Evolutionary conservation across 2,888 invertebrate species (phyloP).

Genomic region (Drosophila histrio): DNA sequence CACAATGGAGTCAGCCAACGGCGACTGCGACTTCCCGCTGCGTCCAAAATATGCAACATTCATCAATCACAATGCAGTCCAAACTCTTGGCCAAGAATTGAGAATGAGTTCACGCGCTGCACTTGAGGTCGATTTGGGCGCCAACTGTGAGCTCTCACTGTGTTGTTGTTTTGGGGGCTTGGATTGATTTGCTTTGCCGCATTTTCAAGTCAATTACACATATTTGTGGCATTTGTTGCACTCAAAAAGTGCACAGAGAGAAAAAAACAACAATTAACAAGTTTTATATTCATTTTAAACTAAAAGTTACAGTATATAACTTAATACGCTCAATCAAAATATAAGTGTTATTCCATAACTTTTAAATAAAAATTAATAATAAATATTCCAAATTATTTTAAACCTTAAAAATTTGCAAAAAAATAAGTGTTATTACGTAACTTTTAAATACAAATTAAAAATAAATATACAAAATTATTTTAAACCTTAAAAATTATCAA

Average conservation of each 20-base stretch:
- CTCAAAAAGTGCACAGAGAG: constrained; percentile 40
- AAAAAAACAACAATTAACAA: no score
- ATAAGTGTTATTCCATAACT: no score
- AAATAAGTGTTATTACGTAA: no score
- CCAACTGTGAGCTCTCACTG: constrained; percentile 32
- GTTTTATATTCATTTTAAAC: no score
- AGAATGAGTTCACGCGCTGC: constrained; percentile 74
- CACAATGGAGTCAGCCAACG: constrained; percentile 69
- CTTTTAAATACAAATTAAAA: no score
- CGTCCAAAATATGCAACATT: constrained; percentile 81
- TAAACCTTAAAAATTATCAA: no score
- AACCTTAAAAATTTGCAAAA: no score
- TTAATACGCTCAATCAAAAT: no score
- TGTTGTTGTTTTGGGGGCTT: constrained; percentile 23
- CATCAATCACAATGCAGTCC: constrained; percentile 79
- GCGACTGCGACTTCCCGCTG: constrained; percentile 58
- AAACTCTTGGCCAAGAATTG: constrained; percentile 52
- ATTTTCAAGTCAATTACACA: constrained; percentile 82
- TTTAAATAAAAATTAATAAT: no score
- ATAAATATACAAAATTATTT: no score
- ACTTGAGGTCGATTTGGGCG: constrained; percentile 66
- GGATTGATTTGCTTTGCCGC: constrained; percentile 79
- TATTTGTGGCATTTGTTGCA: constrained; percentile 76
- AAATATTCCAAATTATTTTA: no score
- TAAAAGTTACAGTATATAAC: no score